Base-by-base conservation (phyloP, 2,888 invertebrate genomes). In the Parasteatoda lunata region DNA sequence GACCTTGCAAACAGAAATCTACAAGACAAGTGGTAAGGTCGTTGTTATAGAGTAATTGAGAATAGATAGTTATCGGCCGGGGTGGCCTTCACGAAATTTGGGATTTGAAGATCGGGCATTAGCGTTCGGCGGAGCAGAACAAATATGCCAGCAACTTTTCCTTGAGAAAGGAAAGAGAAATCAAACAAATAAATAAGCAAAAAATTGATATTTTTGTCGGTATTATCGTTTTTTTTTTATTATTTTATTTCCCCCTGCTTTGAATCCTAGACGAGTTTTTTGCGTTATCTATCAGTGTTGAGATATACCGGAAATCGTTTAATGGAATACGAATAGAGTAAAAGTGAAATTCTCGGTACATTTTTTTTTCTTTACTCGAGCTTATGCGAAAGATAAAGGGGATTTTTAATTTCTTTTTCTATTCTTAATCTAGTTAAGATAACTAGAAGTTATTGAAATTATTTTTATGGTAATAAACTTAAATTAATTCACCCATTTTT, bases 291-390 rank as follows among this genome's bases (percentile, higher is more conserved):
- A 7, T 45, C 7, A 54, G 52, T 54, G 48, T 73, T 9, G 84
- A 84, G 80, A 70, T 71, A 80, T 86, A 86, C 85, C 80, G 85
- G 85, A 86, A 86, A 86, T 86, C 80, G 84, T 77, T 86, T 86
- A 86, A 86, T 86, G 77, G 79, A 86, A 79, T 85, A 85, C 49
- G 73, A 59, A 80, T 54, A 73, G 65, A 77, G 47, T 47, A 5
- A 48, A 45, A 70, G 48, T 47, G 66, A 66, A 66, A 15, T 66
- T 66, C 66, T 45, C 15, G 4, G 15, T 15, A 15, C 2, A 9
- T 70, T 13, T 8, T 47, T 13, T 70, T 3, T 70, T 70, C 13
- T 70, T 70, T 47, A 11, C 9, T 70, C 13, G 11, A 48, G 7
- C 47, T 69, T 45, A 8, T 69, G 30, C 1, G 30, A 30, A 30